Base-by-base conservation (phyloP, 2,797 vertebrate genomes). In the Epinephelus malabaricus region DNA sequence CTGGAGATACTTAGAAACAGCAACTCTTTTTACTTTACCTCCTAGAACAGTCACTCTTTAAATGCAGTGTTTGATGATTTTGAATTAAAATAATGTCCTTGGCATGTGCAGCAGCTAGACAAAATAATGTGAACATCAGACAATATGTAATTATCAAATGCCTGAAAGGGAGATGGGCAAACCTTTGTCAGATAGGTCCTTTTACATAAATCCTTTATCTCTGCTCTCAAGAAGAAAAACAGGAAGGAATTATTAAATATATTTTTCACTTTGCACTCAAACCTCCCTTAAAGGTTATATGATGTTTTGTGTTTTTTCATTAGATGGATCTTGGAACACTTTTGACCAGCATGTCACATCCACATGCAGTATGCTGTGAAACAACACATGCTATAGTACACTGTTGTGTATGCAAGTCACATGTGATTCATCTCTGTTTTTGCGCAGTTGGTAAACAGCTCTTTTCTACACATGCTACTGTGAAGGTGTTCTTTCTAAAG, bases 31-130 rank as follows among this genome's bases (percentile, higher is more conserved):
- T 70, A 54, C 70, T 62, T 82, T 74, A 62, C 51, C 73, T 62
- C 45, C 21, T 68, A 63, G 81, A 69, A 45, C 19, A 50, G 58
- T 79, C 45, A 67, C 66, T 77, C 61, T 82, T 54, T 74, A 71
- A 78, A 70, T 69, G 17, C 79, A 66, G 49, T 54, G 46, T 64
- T 69, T 21, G 9, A 21, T 76, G 61, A 81, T 80, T 88, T 79
- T 73, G 70, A 78, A 74, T 72, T 79, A 49, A 82, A 77, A 79
- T 54, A 73, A 91, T 76, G 88, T 91, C 83, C 80, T 86, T 86
- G 67, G 72, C 63, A 50, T 77, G 75, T 75, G 49, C 54, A 73
- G 46, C 55, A 7, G 9, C 30, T n/a, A 19, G 17, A 50, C 34
- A 67, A 64, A 66, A 78, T 72, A 55, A 27, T 14, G 23, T 21